phyloP scores from a whole-genome alignment of 2,797 vertebrate genomes.

The Pangasius krempfi region DNA sequence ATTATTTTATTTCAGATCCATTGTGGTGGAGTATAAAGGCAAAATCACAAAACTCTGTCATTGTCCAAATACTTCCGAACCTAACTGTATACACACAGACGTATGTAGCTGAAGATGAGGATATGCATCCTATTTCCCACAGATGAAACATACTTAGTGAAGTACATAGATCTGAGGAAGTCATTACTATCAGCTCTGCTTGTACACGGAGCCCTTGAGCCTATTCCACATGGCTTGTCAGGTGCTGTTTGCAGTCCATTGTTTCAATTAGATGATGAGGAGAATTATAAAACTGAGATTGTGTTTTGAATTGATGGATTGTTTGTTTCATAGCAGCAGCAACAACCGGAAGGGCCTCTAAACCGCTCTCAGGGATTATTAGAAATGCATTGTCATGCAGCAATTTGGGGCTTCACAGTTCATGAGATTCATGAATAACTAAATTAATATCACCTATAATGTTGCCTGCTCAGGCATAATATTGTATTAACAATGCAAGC shows the following conservation, averaged over 20 bases:
- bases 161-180: conserved; percentile 24
- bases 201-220: neutral
- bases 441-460: conserved; percentile 68
- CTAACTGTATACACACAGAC: too few species aligned
- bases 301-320: conserved; percentile 48
- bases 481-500: conserved; percentile 60
- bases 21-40: too few species aligned
- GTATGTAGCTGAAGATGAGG: neutral
- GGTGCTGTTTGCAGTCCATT: conserved; percentile 49
- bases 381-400: conserved; percentile 64
- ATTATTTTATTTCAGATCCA: too few species aligned
- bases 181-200: conserved; percentile 31
- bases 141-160: conserved; percentile 4
- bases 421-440: conserved; percentile 67
- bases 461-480: conserved; percentile 62
- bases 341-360: conserved; percentile 45
- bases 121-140: neutral
- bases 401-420: conserved; percentile 66
- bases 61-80: too few species aligned
- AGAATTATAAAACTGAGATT: conserved; percentile 46
- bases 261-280: conserved; percentile 53
- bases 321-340: conserved; percentile 46
- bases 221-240: conserved; percentile 32
- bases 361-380: conserved; percentile 60
- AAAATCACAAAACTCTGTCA: too few species aligned